phyloP scores from a whole-genome alignment of 1,140 invertebrate genomes.

The Anadara kagoshimensis region DNA sequence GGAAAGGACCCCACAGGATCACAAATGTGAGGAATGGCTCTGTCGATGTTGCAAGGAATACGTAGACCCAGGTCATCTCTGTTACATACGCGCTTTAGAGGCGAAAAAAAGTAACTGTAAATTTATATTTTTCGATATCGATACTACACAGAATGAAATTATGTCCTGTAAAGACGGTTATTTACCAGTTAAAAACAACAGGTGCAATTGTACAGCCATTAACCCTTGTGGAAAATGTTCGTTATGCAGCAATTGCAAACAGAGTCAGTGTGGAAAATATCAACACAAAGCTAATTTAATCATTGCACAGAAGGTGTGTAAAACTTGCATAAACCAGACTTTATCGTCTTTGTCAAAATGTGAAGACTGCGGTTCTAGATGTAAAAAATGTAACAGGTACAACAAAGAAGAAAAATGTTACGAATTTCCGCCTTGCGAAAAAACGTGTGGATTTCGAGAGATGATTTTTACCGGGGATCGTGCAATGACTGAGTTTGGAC shows the following conservation, averaged over 20 bases:
- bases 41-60: conserved; percentile 19
- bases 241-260: conserved; percentile 15
- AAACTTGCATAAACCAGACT: neutral
- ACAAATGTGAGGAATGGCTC: conserved; percentile 23
- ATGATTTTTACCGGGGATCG: conserved; percentile 17
- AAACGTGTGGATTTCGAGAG: conserved; percentile 31
- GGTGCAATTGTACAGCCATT: neutral
- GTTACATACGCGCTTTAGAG: neutral
- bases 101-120: neutral
- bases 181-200: neutral
- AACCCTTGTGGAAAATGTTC: conserved; percentile 6
- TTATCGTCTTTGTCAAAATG: neutral
- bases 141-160: conserved; percentile 24
- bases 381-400: neutral
- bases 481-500: conserved; percentile 15
- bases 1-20: conserved; percentile 17
- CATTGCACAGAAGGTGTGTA: neutral
- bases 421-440: conserved; percentile 10
- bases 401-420: neutral
- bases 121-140: conserved; percentile 34
- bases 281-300: neutral
- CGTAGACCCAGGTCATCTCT: conserved; percentile 14
- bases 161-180: conserved; percentile 14
- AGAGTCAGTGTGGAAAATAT: neutral
- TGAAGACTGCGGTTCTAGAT: conserved; percentile 13